Evolutionary conservation across 2,797 vertebrate genomes (phyloP).

Genomic region (Zenarchopterus dispar): DNA sequence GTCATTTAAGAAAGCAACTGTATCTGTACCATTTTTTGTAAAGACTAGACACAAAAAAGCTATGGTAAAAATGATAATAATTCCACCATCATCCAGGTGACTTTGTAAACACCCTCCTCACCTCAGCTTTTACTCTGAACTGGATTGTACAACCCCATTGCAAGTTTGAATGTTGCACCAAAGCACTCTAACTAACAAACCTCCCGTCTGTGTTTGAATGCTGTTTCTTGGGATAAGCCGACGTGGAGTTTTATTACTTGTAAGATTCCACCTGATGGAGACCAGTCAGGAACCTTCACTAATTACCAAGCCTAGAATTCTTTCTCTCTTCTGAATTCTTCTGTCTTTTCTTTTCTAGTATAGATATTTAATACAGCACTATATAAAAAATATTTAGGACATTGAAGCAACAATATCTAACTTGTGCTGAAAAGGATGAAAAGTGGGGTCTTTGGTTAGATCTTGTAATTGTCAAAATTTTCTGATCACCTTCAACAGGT

Average conservation of each 20-base stretch:
- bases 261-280: constrained; percentile 99
- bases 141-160: constrained; percentile 84
- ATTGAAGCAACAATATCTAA: no score
- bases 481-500: no score
- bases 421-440: no score
- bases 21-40: constrained; percentile 16
- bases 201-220: constrained; percentile 99
- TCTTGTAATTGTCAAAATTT: no score
- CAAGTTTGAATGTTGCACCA: constrained; percentile 93
- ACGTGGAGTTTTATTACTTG: constrained; percentile 99
- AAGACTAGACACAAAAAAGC: constrained; percentile 82
- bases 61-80: constrained; percentile 84
- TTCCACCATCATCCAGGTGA: constrained; percentile 80
- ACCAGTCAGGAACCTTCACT: constrained; percentile 99
- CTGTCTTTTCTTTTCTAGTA: no score
- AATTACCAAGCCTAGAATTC: constrained; percentile 99
- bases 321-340: constrained; percentile 66
- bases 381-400: no score
- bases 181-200: constrained; percentile 95
- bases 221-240: constrained; percentile 99
- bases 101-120: constrained; percentile 54
- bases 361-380: no score
- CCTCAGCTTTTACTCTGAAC: constrained; percentile 32
- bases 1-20: constrained; percentile 54
- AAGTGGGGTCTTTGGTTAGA: no score